phyloP scores from a whole-genome alignment of 2,113 vertebrate genomes.

The Melanerpes formicivorus region DNA sequence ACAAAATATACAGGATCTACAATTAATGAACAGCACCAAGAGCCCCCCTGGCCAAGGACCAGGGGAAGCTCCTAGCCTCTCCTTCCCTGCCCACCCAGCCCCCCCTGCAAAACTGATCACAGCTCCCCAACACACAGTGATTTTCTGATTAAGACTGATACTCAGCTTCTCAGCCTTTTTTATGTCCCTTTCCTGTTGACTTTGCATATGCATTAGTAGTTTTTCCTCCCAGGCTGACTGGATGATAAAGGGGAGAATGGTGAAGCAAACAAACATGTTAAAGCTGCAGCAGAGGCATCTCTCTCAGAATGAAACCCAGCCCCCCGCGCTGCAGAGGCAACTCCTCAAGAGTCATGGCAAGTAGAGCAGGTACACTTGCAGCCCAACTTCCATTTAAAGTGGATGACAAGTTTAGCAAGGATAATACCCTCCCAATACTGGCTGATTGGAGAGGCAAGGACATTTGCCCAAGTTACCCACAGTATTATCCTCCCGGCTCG shows the following conservation, averaged over 20 bases:
- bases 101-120: no score
- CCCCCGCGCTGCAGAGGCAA: not conserved
- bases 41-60: no score
- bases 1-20: no score
- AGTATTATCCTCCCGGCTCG: conserved; percentile 33
- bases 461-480: conserved; percentile 42
- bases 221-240: not conserved
- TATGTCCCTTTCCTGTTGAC: not conserved
- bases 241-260: not conserved
- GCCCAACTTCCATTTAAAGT: conserved; percentile 39
- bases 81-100: no score
- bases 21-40: no score
- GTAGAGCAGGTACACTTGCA: not conserved
- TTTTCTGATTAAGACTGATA: not conserved
- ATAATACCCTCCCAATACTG: conserved; percentile 47
- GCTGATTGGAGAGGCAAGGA: conserved; percentile 29
- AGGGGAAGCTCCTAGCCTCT: no score
- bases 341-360: conserved; percentile 23
- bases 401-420: conserved; percentile 53
- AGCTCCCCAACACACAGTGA: not conserved
- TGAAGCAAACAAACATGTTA: conserved; percentile 5
- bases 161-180: not conserved
- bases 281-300: not conserved
- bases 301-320: conserved; percentile 20
- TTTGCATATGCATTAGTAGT: not conserved